Base-by-base conservation (phyloP, 2,888 invertebrate genomes). In the Empis stercorea region DNA sequence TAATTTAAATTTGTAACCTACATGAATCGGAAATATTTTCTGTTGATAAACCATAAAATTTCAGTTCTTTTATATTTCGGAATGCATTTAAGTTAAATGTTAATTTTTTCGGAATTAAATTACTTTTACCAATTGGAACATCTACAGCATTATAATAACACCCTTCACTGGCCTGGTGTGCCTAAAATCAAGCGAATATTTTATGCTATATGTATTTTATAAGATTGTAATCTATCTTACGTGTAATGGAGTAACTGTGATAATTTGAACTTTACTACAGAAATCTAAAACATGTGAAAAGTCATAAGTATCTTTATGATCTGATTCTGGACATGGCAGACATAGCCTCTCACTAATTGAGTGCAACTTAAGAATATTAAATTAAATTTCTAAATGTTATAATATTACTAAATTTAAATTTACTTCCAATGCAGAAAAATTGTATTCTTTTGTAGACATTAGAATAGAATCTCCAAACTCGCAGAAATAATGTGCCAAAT, bases 211-310 rank as follows among this genome's bases (percentile, higher is more conserved):
- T 55, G 9, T 54, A 48, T 30, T 20, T 20, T 20, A 20, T 20
- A 3, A 20, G 3, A 43, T n/a, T n/a, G n/a, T 27, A 16, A 40
- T 20, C 5, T 13, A 14, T 5, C 47, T 49, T 53, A 58, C 60
- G 49, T 65, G 68, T 0, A 65, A 58, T 4, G 68, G 66, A 1
- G 73, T 68, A 46, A 66, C 61, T 37, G 61, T 57, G 14, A 68
- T 53, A 1, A 75, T 73, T 16, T 76, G 76, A 23, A 94, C 70
- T 61, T 87, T 83, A 0, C 81, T 81, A 64, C 84, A 86, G 61
- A 91, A 87, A 67, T 95, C 95, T 46, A 95, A 66, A 1, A 94
- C 81, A 60, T 94, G 91, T 52, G 92, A 89, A 57, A 95, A 85
- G 69, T 95, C 93, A 58, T 81, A 86, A 65, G 81, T 82, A 57